Base-by-base conservation (phyloP, 2,797 vertebrate genomes). In the Balearica regulorum region DNA sequence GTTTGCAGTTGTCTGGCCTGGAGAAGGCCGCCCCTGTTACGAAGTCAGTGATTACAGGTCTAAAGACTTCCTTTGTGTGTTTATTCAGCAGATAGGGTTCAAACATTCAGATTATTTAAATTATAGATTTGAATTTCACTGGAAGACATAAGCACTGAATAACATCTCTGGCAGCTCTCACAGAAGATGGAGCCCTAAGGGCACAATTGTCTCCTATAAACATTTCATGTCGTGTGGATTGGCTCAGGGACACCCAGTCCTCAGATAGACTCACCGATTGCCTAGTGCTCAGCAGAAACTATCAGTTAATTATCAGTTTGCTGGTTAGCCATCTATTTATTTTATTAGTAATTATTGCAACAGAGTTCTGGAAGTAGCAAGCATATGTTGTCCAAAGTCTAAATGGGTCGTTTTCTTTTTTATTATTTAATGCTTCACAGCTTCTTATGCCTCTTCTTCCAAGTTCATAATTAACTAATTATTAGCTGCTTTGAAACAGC, bases 1-100 rank as follows among this genome's bases (percentile, higher is more conserved):
- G 99, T 99, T 99, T 99, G 99, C 99, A 99, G 99, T 99, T 99
- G 99, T 99, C 99, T 99, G 99, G 99, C 99, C 98, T 98, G 95
- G 97, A 98, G 98, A 99, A 99, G 99, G 99, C 99, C 98, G 98
- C 97, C 97, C 98, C 98, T 98, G 98, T 98, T 98, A 98, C 98
- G 97, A 98, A 99, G 98, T 98, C 98, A 98, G 98, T 98, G 98
- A 99, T 99, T 99, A 98, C 98, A 98, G 98, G 98, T 99, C 98
- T 98, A 99, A 99, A 99, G 98, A 99, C 98, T 99, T 99, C 98
- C 99, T 99, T 98, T 98, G 98, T 98, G 98, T 98, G 98, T 99
- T 99, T 99, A 99, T 98, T 98, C 98, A 98, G 98, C 98, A 99
- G 98, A 99, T 98, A 99, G 98, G 98, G 98, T 99, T 99, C 99